Conservation (phyloP, 2,888 invertebrate species). For the Ceriagrion tenellum region DNA sequence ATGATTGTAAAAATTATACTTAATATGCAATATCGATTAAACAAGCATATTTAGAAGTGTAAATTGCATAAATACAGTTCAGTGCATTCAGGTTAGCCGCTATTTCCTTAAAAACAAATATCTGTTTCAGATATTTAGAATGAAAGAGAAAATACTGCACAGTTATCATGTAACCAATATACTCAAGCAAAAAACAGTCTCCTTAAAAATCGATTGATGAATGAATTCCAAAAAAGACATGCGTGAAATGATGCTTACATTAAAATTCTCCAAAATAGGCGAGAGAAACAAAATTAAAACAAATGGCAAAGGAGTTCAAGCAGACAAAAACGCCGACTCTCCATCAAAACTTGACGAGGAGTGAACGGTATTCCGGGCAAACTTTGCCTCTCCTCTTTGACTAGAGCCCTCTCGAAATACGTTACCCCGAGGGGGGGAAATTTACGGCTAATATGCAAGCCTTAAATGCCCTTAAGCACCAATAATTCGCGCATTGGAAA, state of each 20-base stretch:
- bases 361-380: background rate
- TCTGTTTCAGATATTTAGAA: too few relatives aligned
- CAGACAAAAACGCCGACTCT: background rate
- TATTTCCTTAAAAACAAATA: too few relatives aligned
- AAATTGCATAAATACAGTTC: too few relatives aligned
- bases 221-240: background rate
- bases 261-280: background rate
- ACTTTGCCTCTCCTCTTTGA: background rate
- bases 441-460: conserved; percentile 20
- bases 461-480: conserved; percentile 33
- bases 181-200: too few relatives aligned
- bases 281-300: background rate
- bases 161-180: too few relatives aligned
- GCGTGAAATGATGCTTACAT: background rate
- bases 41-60: too few relatives aligned
- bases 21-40: too few relatives aligned
- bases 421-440: background rate
- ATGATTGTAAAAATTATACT: too few relatives aligned
- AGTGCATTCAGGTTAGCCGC: too few relatives aligned
- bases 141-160: too few relatives aligned
- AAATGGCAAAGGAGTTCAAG: background rate
- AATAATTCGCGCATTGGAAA: conserved; percentile 32
- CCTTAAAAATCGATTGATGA: background rate
- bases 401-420: background rate
- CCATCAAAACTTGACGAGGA: background rate